Percentiles rank a stretch among this genome's conserved stretches.
These are phyloP conservation scores for Cloeon dipterum DNA, from an alignment of 2,888 invertebrate species.

Conservation along the genomic window DNA sequence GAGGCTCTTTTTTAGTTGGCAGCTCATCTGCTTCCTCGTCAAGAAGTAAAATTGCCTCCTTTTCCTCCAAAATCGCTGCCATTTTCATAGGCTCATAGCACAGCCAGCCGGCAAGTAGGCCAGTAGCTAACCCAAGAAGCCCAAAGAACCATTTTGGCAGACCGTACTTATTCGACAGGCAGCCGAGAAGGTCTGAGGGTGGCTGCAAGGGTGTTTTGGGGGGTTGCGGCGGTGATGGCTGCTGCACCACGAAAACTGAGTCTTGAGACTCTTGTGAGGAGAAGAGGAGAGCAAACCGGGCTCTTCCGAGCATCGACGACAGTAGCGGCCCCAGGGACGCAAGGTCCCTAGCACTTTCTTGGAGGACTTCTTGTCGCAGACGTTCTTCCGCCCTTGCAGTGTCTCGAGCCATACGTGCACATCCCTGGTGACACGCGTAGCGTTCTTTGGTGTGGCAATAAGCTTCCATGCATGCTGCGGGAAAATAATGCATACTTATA, in stretches of 20 bases:
- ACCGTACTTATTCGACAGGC: conserved; percentile 1
- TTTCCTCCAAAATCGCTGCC: neutral
- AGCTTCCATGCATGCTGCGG: conserved; percentile 9
- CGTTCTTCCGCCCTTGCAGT: neutral
- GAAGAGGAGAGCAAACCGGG: neutral
- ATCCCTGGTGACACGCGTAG: conserved; percentile 9
- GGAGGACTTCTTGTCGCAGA: neutral
- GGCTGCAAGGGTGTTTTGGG: neutral
- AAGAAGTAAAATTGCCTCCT: neutral
- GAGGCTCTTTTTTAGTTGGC: too few species aligned
- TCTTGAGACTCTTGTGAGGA: neutral
- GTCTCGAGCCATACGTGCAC: conserved; percentile 7
- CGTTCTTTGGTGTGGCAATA: conserved; percentile 8
- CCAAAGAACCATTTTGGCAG: conserved; percentile 3
- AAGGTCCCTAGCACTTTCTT: neutral
- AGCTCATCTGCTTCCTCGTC: neutral
- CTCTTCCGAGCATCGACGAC: neutral
- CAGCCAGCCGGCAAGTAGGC: conserved; percentile 2
- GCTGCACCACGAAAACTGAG: neutral
- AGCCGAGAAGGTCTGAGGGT: conserved; percentile 1
- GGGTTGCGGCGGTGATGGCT: neutral
- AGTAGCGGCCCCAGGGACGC: neutral
- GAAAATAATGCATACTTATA: neutral
- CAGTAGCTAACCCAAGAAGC: conserved; percentile 1
- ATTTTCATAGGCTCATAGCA: conserved; percentile 1